phyloP scores from a whole-genome alignment of 1,140 invertebrate genomes.

The Myzus persicae region DNA sequence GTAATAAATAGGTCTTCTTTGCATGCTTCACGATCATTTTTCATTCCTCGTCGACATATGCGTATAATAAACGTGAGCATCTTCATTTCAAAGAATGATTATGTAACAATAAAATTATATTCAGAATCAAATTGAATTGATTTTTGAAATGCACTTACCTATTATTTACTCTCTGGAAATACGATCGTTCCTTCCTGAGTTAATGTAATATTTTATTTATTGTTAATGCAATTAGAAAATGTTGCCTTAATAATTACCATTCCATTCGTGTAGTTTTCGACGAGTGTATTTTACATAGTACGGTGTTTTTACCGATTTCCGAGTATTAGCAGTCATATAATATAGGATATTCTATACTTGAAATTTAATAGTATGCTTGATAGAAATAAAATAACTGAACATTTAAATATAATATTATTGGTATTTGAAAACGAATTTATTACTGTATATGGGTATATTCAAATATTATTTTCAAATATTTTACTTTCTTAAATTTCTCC shows the following conservation, averaged over 20 bases:
- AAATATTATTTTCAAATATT: too few species aligned
- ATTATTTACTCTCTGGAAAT: not conserved
- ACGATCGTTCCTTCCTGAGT: not conserved
- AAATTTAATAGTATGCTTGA: too few species aligned
- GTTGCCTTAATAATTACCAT: not conserved
- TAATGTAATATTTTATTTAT: not conserved
- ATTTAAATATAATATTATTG: too few species aligned
- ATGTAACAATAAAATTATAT: not conserved
- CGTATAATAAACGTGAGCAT: not conserved
- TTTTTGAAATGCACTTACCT: not conserved
- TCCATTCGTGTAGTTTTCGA: too few species aligned
- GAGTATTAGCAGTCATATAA: too few species aligned
- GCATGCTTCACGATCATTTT: not conserved
- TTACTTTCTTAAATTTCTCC: not conserved
- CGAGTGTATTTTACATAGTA: too few species aligned
- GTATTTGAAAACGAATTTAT: too few species aligned
- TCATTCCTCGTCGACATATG: not conserved
- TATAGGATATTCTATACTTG: too few species aligned
- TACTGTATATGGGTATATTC: too few species aligned
- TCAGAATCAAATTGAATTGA: not conserved
- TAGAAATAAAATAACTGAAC: too few species aligned
- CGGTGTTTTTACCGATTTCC: too few species aligned
- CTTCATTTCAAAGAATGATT: not conserved
- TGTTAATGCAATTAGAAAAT: not conserved
- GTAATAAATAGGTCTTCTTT: constrained; percentile 36